Conservation (phyloP, 2,797 vertebrate genomes). For the Eulemur mongoz region DNA sequence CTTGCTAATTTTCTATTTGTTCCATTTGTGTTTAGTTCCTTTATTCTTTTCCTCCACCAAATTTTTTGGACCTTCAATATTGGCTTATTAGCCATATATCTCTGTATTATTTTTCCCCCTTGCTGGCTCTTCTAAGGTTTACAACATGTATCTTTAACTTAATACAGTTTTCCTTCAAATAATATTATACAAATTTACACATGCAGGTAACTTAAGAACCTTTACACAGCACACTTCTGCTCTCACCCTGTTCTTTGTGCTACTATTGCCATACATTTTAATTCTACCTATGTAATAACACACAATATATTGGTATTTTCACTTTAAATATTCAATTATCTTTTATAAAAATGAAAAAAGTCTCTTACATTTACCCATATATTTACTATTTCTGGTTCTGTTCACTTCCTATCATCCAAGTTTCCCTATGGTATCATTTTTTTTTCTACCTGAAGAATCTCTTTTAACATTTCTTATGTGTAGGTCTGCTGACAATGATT, state of each 20-base stretch:
- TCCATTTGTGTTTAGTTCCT: not conserved
- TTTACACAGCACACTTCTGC: not conserved
- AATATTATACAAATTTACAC: not conserved
- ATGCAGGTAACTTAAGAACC: not conserved
- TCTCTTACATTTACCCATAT: not conserved
- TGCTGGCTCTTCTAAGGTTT: not conserved
- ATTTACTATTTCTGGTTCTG: not conserved
- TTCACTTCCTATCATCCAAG: not conserved
- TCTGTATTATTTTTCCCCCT: not conserved
- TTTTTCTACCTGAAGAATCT: not conserved
- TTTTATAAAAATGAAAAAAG: constrained; percentile 17
- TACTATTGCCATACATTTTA: not conserved
- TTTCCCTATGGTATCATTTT: not conserved
- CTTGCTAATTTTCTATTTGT: constrained; percentile 14
- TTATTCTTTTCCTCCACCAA: not conserved
- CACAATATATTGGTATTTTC: not conserved
- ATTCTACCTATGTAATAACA: not conserved
- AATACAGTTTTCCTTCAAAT: not conserved
- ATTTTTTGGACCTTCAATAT: not conserved
- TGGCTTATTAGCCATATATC: not conserved
- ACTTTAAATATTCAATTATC: not conserved
- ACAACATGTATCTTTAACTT: constrained; percentile 19
- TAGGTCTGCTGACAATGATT: not conserved
- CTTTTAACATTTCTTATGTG: not conserved
- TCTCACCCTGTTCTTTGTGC: not conserved